Percentiles rank a stretch among this genome's conserved stretches.
These are phyloP conservation scores for Tamias sibiricus DNA, from an alignment of 2,113 vertebrate species.

Conservation along the genomic window DNA sequence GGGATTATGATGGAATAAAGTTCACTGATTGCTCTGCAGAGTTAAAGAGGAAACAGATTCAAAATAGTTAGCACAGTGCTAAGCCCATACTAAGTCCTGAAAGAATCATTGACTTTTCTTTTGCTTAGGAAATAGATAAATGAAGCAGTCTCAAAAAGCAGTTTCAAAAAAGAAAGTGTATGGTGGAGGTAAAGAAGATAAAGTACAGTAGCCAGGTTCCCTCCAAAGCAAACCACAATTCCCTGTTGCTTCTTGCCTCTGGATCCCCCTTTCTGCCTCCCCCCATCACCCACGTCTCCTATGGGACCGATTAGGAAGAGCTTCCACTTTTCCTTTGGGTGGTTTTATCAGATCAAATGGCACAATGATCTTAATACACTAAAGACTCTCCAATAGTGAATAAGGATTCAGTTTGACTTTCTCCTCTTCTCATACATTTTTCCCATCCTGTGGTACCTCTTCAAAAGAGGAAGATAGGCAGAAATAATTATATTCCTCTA, in stretches of 20 bases:
- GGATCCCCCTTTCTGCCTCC: background rate
- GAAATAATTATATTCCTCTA: background rate
- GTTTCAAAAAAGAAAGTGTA: background rate
- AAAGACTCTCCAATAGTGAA: background rate
- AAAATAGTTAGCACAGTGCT: background rate
- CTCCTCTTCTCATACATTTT: background rate
- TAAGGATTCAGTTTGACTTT: background rate
- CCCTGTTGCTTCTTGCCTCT: conserved; percentile 23
- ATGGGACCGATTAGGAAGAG: conserved; percentile 24
- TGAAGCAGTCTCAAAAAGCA: background rate
- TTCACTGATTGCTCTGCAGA: background rate
- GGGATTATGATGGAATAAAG: background rate
- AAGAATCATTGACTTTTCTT: background rate
- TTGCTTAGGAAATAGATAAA: background rate
- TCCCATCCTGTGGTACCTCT: background rate
- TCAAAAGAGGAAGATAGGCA: background rate
- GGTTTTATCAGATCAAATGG: conserved; percentile 57
- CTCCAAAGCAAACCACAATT: background rate
- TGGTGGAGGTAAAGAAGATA: background rate
- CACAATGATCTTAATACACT: conserved; percentile 3
- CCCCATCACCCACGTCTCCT: background rate
- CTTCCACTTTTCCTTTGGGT: background rate
- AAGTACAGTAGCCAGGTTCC: background rate
- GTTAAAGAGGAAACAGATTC: background rate
- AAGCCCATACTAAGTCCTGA: background rate